A percentile compares a stretch with the other conserved stretches of the same genome.
Conservation (phyloP, 2,113 vertebrate genomes). For the Gnathonemus echidnorhynchus region DNA sequence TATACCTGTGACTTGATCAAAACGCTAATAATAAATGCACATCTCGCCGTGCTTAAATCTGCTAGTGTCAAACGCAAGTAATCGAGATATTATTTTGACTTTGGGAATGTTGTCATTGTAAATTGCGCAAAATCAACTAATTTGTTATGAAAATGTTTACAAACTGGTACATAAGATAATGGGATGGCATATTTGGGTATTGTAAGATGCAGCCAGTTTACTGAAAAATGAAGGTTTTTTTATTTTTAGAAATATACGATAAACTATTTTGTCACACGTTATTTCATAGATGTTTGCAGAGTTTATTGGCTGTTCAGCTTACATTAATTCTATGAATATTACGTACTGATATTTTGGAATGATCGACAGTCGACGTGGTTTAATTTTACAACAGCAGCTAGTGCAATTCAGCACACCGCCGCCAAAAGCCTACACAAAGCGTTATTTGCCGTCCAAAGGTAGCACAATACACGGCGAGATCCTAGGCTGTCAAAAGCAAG, state of each 20-base stretch:
- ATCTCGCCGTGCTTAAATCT: neutral
- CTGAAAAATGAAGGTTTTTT: neutral
- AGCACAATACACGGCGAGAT: neutral
- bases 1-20: conserved; percentile 7
- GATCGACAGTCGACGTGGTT: neutral
- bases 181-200: neutral
- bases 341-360: neutral
- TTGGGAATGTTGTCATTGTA: conserved; percentile 1
- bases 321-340: neutral
- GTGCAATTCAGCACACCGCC: neutral
- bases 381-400: neutral
- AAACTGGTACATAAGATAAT: neutral
- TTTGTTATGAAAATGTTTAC: conserved; percentile 1
- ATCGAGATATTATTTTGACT: neutral
- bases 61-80: neutral
- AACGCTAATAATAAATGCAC: neutral
- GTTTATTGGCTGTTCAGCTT: neutral
- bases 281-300: neutral
- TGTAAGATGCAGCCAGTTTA: neutral
- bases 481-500: neutral
- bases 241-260: neutral
- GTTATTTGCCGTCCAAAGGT: neutral
- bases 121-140: neutral
- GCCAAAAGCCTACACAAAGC: neutral
- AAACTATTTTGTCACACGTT: conserved; percentile 2